These are phyloP conservation scores for Pantala flavescens DNA, from an alignment of 1,140 invertebrate species.

Conservation along the genomic window DNA sequence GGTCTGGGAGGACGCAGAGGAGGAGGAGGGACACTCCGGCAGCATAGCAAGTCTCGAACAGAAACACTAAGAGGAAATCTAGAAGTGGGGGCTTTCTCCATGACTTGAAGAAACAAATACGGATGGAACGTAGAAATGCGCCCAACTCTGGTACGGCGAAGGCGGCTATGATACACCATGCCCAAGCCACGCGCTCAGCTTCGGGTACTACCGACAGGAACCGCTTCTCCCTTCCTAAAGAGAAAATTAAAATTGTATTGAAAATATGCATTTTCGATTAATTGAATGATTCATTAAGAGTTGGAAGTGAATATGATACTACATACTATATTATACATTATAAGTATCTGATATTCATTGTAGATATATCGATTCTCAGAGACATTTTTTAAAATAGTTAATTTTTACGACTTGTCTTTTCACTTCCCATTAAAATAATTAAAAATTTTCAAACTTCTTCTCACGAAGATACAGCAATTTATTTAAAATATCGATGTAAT, in stretches of 20 bases:
- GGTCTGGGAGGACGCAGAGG: conserved; percentile 75
- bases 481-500: too few relatives aligned
- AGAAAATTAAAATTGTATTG: neutral
- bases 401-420: too few relatives aligned
- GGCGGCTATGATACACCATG: conserved; percentile 82
- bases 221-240: conserved; percentile 68
- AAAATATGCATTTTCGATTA: too few relatives aligned
- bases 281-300: too few relatives aligned
- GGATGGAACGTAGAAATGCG: conserved; percentile 65
- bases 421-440: too few relatives aligned
- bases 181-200: conserved; percentile 79
- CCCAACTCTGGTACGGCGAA: conserved; percentile 81
- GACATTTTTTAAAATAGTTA: too few relatives aligned
- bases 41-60: conserved; percentile 79
- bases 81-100: conserved; percentile 50
- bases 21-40: conserved; percentile 74
- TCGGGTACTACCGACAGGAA: conserved; percentile 66
- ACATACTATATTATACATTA: too few relatives aligned
- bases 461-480: too few relatives aligned
- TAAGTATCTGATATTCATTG: too few relatives aligned
- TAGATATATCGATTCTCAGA: too few relatives aligned
- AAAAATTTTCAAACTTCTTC: too few relatives aligned
- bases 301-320: too few relatives aligned
- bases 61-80: conserved; percentile 58
- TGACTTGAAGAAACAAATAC: conserved; percentile 86